phyloP scores from a whole-genome alignment of 2,113 vertebrate genomes.

The Lepus europaeus region DNA sequence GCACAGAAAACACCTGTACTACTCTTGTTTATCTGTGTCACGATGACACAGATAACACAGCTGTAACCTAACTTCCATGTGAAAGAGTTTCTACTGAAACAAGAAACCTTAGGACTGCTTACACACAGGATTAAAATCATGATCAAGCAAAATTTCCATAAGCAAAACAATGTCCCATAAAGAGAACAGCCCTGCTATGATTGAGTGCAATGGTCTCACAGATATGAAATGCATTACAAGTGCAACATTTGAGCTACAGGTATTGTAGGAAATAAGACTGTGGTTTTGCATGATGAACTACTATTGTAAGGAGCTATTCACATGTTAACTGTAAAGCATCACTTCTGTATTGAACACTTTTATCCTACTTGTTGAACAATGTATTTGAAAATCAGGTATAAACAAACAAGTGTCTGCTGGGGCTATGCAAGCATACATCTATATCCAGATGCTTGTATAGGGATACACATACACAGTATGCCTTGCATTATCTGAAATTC shows the following conservation, averaged over 20 bases:
- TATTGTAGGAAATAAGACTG: background rate
- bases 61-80: conserved; percentile 59
- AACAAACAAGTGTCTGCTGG: background rate
- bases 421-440: background rate
- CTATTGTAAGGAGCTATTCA: background rate
- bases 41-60: conserved; percentile 51
- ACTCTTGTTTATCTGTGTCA: conserved; percentile 23
- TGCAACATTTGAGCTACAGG: background rate
- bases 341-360: conserved; percentile 66
- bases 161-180: conserved; percentile 6
- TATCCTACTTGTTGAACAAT: conserved; percentile 56
- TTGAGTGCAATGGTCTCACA: background rate
- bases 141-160: background rate
- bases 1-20: conserved; percentile 67
- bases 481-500: conserved; percentile 18
- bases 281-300: background rate
- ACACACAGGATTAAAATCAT: background rate
- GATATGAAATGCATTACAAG: conserved; percentile 12
- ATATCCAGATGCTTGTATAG: background rate
- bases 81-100: conserved; percentile 18
- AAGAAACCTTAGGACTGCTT: background rate
- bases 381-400: conserved; percentile 68
- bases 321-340: conserved; percentile 26
- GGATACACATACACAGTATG: background rate
- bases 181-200: background rate